phyloP scores from a whole-genome alignment of 2,797 vertebrate genomes.

The Clamator glandarius region DNA sequence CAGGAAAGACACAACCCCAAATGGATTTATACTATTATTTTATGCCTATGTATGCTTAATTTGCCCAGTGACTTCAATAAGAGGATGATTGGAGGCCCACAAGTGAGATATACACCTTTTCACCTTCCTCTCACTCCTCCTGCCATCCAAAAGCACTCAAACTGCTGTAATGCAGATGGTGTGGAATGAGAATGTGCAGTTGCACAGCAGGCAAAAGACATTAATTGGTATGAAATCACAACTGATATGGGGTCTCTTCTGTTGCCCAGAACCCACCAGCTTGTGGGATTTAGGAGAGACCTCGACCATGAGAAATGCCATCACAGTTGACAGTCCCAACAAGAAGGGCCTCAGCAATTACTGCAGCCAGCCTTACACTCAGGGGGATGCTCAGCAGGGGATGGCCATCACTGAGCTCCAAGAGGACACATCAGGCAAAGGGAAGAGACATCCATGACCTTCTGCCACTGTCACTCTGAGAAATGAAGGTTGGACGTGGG shows the following conservation, averaged over 20 bases:
- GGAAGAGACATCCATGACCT: background rate
- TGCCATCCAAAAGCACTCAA: background rate
- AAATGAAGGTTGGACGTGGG: background rate
- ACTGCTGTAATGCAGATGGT: background rate
- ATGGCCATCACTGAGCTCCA: background rate
- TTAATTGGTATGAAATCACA: background rate
- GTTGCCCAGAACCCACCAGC: background rate
- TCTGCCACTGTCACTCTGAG: fast-evolving
- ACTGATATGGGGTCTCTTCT: background rate
- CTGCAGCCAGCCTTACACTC: background rate
- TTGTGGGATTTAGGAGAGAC: background rate
- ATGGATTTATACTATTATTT: background rate
- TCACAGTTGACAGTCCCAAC: background rate
- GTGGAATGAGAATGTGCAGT: background rate
- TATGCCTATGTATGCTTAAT: background rate
- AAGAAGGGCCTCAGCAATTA: background rate
- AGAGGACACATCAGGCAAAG: background rate
- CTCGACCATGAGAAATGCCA: background rate
- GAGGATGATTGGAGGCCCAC: background rate
- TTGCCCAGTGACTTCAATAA: background rate
- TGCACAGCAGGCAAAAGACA: background rate
- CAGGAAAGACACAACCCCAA: background rate
- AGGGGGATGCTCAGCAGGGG: background rate
- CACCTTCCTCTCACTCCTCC: background rate
- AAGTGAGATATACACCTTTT: background rate